These are phyloP conservation scores for Liodrosophila aerea DNA, from an alignment of 2,888 invertebrate species.

Conservation along the genomic window DNA sequence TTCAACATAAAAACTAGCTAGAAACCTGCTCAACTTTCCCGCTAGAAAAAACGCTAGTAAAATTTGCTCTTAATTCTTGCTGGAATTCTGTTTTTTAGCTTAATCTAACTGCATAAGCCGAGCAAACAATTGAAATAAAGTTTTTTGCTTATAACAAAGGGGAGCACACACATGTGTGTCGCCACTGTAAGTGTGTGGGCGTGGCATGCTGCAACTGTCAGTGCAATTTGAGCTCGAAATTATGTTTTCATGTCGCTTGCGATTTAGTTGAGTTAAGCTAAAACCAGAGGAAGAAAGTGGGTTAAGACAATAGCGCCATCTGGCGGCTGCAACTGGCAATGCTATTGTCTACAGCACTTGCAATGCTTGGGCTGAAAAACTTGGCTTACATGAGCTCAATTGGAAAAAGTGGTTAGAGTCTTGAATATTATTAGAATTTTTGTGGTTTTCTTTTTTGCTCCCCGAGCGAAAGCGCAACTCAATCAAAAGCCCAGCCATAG, in stretches of 20 bases:
- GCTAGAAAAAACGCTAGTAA: too few relatives aligned
- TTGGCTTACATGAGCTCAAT: too few relatives aligned
- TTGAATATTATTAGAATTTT: background rate
- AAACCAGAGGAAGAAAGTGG: conserved; percentile 36
- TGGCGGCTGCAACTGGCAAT: conserved; percentile 37
- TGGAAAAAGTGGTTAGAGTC: too few relatives aligned
- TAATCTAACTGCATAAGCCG: conserved; percentile 79
- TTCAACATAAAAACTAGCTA: too few relatives aligned
- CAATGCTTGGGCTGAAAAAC: background rate
- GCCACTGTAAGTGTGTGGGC: conserved; percentile 48
- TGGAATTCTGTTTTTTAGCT: conserved; percentile 33
- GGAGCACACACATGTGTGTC: conserved; percentile 9
- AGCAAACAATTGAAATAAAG: conserved; percentile 79
- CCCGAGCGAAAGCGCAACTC: conserved; percentile 10
- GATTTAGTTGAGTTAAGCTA: conserved; percentile 58
- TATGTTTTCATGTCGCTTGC: conserved; percentile 76
- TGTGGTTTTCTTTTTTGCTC: background rate
- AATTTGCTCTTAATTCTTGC: background rate
- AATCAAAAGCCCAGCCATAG: conserved; percentile 41
- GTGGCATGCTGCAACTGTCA: conserved; percentile 67
- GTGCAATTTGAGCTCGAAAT: conserved; percentile 74
- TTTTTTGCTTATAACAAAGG: conserved; percentile 66
- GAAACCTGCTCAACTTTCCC: too few relatives aligned
- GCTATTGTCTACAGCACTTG: background rate
- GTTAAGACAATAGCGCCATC: conserved; percentile 61